Conservation (phyloP, 2,888 invertebrate genomes). For the Melinaea menophilus region DNA sequence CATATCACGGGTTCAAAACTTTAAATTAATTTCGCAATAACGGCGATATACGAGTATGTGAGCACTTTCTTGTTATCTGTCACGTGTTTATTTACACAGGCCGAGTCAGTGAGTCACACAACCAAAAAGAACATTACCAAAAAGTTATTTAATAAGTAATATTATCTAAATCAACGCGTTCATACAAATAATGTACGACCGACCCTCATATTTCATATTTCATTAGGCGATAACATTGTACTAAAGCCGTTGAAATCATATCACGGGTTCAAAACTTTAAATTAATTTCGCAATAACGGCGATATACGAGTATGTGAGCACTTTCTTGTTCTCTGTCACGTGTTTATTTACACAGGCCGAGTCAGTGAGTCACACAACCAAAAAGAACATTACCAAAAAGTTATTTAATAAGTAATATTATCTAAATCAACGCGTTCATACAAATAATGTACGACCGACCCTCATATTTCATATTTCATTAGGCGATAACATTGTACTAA, state of each 20-base stretch:
- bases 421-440: constrained; percentile 6
- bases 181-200: constrained; percentile 18
- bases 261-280: constrained; percentile 19
- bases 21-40: constrained; percentile 26
- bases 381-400: too few relatives aligned
- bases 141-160: too few relatives aligned
- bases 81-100: constrained; percentile 7
- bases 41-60: constrained; percentile 12
- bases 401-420: too few relatives aligned
- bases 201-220: constrained; percentile 16
- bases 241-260: constrained; percentile 21
- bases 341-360: constrained; percentile 3
- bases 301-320: constrained; percentile 16
- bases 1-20: constrained; percentile 20
- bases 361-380: too few relatives aligned
- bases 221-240: constrained; percentile 23
- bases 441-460: constrained; percentile 21
- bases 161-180: not conserved
- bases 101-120: constrained; percentile 1
- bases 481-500: constrained; percentile 22
- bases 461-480: constrained; percentile 16
- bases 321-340: constrained; percentile 21
- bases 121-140: too few relatives aligned
- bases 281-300: constrained; percentile 25
- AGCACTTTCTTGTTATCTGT: constrained; percentile 23